phyloP scores from a whole-genome alignment of 1,140 invertebrate species.

The Uloborus diversus region DNA sequence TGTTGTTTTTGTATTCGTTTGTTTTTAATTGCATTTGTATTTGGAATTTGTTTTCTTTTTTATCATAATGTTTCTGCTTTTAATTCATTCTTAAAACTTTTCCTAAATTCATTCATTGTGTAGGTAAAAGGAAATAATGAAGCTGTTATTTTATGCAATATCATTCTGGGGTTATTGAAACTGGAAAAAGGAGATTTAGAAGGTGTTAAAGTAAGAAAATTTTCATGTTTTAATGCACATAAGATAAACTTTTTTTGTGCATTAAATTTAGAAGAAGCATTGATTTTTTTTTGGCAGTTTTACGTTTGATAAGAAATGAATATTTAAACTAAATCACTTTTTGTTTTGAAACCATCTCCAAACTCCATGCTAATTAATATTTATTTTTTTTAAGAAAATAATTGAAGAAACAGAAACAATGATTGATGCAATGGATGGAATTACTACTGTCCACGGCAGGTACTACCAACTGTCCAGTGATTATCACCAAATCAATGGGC shows the following conservation, averaged over 20 bases:
- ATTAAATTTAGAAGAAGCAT: neutral
- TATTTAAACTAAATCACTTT: too few species aligned
- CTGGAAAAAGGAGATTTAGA: slow-evolving; percentile 84
- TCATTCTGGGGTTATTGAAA: slow-evolving; percentile 84
- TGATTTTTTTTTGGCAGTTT: neutral
- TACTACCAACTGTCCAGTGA: slow-evolving; percentile 95
- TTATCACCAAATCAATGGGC: slow-evolving; percentile 85
- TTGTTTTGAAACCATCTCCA: too few species aligned
- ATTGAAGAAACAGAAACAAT: slow-evolving; percentile 89
- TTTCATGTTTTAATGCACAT: slow-evolving; percentile 7
- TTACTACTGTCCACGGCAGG: slow-evolving; percentile 91
- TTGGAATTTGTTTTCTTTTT: neutral
- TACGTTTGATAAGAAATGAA: slow-evolving; percentile 12
- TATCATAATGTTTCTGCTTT: neutral
- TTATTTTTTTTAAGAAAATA: slow-evolving; percentile 72
- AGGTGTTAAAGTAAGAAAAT: slow-evolving; percentile 71
- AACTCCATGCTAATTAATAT: neutral
- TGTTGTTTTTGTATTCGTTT: too few species aligned
- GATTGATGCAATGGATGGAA: slow-evolving; percentile 87
- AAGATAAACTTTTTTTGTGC: neutral
- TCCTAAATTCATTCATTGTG: slow-evolving; percentile 8
- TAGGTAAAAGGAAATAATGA: slow-evolving; percentile 88
- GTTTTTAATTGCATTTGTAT: slow-evolving; percentile 1
- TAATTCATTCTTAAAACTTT: neutral
- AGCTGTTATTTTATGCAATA: slow-evolving; percentile 84